Evolutionary conservation across 2,888 invertebrate genomes (phyloP), one percentile per base, ranked within the genome.

Genomic region (Clusia tigrina): DNA sequence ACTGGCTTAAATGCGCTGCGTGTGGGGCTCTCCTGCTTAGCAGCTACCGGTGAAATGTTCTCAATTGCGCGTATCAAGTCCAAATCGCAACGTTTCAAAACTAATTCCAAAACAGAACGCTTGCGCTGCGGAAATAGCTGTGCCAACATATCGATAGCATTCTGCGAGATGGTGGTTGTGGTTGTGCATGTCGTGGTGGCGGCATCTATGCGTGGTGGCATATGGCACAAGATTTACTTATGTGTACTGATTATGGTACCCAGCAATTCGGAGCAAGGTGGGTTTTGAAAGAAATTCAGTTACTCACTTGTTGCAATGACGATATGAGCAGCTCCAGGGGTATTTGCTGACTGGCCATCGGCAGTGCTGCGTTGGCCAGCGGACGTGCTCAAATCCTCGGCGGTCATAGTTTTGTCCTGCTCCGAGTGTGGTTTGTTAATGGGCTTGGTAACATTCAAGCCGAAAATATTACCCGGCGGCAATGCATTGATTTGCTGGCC

Each of bases 101-200:
- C 94, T 70, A 96, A 85, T 79, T 97, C 95, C 57, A 98, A 84
- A 1, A 96, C 95, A 0, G 94, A 89, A 1, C 92, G 86, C 80
- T 95, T 94, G 74, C 95, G 92, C 74, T 93, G 93, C 0, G 96
- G 96, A 80, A 97, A 98, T 37, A 98, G 85, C 70, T 94, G 90
- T 12, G 91, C 88, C 48, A 98, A 85, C 86, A 97, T 94, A 73
- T 96, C 95, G 75, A 92, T 84, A 60, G 91, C 90, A 56, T 90
- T 90, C 20, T 90, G 89, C 62, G 91, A 91, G 9, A 92, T 89
- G 2, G 70, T 38, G 2, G 70, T 46, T n/a, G 74, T 69, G 25
- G 68, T n/a, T 15, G 42, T 20, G 6, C 20, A 48, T 48, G 22
- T 48, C n/a, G 3, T 17, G 9, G 42, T 42, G 48, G 5, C 48